Base-by-base conservation (phyloP, 2,888 invertebrate species). In the Argynnis bischoffii region DNA sequence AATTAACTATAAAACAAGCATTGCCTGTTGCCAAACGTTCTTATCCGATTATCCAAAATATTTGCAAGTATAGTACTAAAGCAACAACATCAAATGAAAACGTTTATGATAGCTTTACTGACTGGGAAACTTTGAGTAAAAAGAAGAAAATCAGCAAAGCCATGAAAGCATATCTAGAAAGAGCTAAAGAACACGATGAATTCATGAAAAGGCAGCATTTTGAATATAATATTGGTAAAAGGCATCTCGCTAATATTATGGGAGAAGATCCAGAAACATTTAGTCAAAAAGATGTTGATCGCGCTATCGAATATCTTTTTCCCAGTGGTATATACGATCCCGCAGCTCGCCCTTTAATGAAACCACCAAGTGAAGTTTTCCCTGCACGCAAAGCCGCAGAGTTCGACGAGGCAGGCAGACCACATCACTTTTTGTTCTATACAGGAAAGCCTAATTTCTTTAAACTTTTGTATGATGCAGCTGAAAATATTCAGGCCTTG, bases 161-260 rank as follows among this genome's bases (percentile, higher is more conserved):
- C 8, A 98, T 99, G 98, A 95, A 94, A 84, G 95, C 96, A 0
- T 99, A 98, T 85, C 90, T 99, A 71, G 95, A 98, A 83, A 93
- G 97, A 79, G 96, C 98, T 8, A 93, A 93, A 78, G 95, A 95
- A 79, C 96, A 98, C 82, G 96, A 98, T 81, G 94, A 95, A 71
- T 97, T 98, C 81, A 97, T 99, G 94, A 94, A 95, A 78, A 94
- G 94, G 72, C 95, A 98, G 86, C 93, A 94, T 61, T 86, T 94
- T 14, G 97, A 98, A 79, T 99, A 95, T 86, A 95, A 97, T 84
- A 95, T 98, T 79, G 99, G 99, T 16, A 98, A 97, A 85, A 93
- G 99, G 47, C 99, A 99, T 92, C 94, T 99, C 72, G 99, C 99
- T 0, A 99, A 99, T 85, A 99, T 99, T 95, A 99, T 99, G 99